Percentiles rank a stretch among this genome's conserved stretches.
Evolutionary conservation across 2,113 vertebrate genomes (phyloP).

Genomic region (western clawed frog (Xenopus tropicalis)): UCB_Xtro_10.0 CM004449.2:127414501-127415000

Average conservation of each 20-base stretch:
- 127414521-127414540: constrained; percentile 76
- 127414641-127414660: neutral
- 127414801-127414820: too few species aligned
- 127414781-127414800: neutral
- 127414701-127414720: constrained; percentile 68
- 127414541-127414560: constrained; percentile 71
- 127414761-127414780: constrained; percentile 79
- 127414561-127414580: constrained; percentile 48
- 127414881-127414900: too few species aligned
- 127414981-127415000: too few species aligned
- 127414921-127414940: too few species aligned
- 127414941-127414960: too few species aligned
- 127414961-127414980: too few species aligned
- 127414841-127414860: too few species aligned
- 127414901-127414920: too few species aligned
- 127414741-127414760: constrained; percentile 82
- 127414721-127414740: constrained; percentile 82
- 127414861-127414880: too few species aligned
- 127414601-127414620: constrained; percentile 19
- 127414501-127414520: constrained; percentile 82
- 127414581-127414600: constrained; percentile 50
- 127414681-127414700: constrained; percentile 57
- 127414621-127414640: constrained; percentile 7
- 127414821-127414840: too few species aligned
- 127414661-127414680: constrained; percentile 52